Conservation (phyloP, 2,888 invertebrate species). For the Steinernema scapterisci region DNA sequence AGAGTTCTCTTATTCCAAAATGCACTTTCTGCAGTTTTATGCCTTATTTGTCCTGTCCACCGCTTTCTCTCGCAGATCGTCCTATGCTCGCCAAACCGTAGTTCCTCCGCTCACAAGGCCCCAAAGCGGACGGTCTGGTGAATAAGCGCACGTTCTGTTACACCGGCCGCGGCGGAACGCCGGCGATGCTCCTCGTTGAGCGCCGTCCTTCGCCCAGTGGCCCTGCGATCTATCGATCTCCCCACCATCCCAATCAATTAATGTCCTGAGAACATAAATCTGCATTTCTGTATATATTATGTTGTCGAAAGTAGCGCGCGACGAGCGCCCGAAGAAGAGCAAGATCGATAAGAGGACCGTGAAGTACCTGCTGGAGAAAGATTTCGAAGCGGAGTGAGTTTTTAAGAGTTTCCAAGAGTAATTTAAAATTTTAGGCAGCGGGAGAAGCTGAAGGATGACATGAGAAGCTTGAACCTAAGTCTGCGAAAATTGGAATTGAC, state of each 20-base stretch:
- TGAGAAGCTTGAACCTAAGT: slow-evolving; percentile 3
- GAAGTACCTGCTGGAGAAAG: slow-evolving; percentile 18
- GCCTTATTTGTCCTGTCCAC: too few relatives aligned
- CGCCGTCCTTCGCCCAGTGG: neutral
- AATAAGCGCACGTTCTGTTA: neutral
- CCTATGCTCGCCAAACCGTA: too few relatives aligned
- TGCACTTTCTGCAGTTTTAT: too few relatives aligned
- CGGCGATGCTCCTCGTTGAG: neutral
- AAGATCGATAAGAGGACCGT: neutral
- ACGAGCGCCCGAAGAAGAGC: neutral
- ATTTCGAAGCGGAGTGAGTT: slow-evolving; percentile 13
- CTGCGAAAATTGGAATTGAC: neutral
- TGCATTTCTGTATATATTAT: slow-evolving; percentile 25
- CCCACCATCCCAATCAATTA: neutral
- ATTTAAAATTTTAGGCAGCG: neutral
- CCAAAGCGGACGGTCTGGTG: too few relatives aligned
- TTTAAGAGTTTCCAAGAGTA: neutral
- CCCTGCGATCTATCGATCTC: slow-evolving; percentile 16
- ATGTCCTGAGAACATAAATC: neutral
- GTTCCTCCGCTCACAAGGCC: too few relatives aligned
- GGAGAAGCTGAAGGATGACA: slow-evolving; percentile 1
- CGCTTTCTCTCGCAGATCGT: too few relatives aligned
- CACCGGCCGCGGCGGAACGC: neutral
- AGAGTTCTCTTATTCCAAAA: too few relatives aligned
- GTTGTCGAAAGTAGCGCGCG: slow-evolving; percentile 13